These are phyloP conservation scores for Pampus argenteus DNA, from an alignment of 2,797 vertebrate species.

Conservation along the genomic window DNA sequence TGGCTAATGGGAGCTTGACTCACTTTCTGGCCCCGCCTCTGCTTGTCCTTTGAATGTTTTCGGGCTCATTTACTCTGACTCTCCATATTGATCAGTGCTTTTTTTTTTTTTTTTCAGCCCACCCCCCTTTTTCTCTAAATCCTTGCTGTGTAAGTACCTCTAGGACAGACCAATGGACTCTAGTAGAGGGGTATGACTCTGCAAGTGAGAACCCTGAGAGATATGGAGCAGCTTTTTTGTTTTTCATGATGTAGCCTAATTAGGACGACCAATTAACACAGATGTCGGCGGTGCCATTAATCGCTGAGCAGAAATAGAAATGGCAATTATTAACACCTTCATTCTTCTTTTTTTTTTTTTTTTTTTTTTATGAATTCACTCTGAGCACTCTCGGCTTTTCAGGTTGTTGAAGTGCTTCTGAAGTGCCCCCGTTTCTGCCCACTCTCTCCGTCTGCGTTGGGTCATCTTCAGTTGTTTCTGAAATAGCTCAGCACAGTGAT, in stretches of 20 bases:
- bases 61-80: conserved; percentile 37
- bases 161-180: conserved; percentile 32
- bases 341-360: conserved; percentile 24
- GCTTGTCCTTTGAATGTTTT: conserved; percentile 48
- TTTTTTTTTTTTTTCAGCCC: background rate
- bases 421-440: conserved; percentile 17
- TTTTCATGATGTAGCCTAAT: conserved; percentile 68
- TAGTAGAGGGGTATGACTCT: conserved; percentile 24
- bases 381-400: conserved; percentile 6
- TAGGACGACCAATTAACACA: conserved; percentile 74
- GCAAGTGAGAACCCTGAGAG: conserved; percentile 14
- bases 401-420: conserved; percentile 20
- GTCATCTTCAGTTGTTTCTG: conserved; percentile 11
- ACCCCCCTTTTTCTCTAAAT: background rate
- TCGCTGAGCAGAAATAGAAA: conserved; percentile 67
- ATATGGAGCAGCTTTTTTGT: conserved; percentile 41
- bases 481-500: conserved; percentile 9
- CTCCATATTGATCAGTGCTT: conserved; percentile 46
- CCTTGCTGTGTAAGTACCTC: conserved; percentile 40
- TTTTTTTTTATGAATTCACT: conserved; percentile 29
- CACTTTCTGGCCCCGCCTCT: conserved; percentile 28
- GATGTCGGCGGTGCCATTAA: conserved; percentile 67
- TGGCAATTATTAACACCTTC: conserved; percentile 56
- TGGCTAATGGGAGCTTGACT: conserved; percentile 63
- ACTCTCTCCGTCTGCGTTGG: conserved; percentile 9